phyloP scores from a whole-genome alignment of 2,797 vertebrate genomes.

The Lacerta viridis region DNA sequence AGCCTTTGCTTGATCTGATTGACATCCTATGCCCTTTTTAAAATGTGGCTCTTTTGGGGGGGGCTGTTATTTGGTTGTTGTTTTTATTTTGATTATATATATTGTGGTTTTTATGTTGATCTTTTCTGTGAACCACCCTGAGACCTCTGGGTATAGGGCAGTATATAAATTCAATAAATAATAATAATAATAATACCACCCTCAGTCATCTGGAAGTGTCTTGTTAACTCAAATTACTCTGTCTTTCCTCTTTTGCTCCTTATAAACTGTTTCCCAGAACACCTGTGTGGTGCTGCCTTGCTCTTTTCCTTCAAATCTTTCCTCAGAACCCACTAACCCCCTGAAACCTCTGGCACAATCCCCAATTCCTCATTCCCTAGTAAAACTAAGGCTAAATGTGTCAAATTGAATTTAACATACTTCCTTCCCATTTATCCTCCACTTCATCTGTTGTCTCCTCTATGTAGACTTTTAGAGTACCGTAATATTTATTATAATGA shows the following conservation, averaged over 20 bases:
- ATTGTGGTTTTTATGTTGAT: no score
- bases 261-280: neutral
- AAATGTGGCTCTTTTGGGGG: no score
- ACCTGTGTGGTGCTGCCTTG: neutral
- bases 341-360: neutral
- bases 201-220: neutral
- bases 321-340: no score
- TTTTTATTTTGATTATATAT: no score
- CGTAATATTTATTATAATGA: neutral
- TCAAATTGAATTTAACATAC: neutral
- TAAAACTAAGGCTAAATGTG: neutral
- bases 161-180: no score
- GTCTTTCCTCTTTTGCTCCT: neutral
- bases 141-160: no score
- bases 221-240: neutral
- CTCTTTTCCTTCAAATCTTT: neutral
- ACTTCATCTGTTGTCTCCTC: neutral
- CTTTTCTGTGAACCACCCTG: no score
- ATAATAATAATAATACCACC: no score
- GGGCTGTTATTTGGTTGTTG: no score
- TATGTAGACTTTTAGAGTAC: neutral
- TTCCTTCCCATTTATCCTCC: neutral
- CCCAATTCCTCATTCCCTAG: neutral
- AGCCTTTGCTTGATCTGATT: no score
- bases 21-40: no score